These are phyloP conservation scores for Mylabris phalerata DNA, from an alignment of 1,140 invertebrate genomes.

Conservation along the genomic window DNA sequence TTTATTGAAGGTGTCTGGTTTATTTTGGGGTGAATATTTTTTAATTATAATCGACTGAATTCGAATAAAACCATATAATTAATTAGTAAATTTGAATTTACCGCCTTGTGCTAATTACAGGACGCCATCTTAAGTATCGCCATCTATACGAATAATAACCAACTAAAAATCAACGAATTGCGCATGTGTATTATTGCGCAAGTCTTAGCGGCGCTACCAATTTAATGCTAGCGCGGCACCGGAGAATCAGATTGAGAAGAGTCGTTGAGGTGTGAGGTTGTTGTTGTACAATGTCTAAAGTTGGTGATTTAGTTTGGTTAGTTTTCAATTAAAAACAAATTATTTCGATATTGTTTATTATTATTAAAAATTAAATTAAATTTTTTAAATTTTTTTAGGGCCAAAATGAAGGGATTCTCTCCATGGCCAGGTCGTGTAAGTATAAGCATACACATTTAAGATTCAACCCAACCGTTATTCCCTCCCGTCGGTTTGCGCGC, in stretches of 20 bases:
- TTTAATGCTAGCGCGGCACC: slow-evolving; percentile 14
- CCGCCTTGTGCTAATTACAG: no score
- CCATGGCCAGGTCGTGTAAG: slow-evolving; percentile 90
- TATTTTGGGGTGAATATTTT: no score
- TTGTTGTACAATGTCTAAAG: slow-evolving; percentile 42
- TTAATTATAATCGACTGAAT: no score
- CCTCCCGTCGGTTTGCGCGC: slow-evolving; percentile 22
- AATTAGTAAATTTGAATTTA: no score
- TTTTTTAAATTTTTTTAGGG: slow-evolving; percentile 66
- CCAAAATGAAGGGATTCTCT: slow-evolving; percentile 92
- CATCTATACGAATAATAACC: no score
- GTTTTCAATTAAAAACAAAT: slow-evolving; percentile 33
- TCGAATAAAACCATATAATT: no score
- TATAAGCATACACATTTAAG: slow-evolving; percentile 35
- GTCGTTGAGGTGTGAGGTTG: slow-evolving; percentile 1
- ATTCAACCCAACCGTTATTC: slow-evolving; percentile 37
- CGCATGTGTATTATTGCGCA: no score
- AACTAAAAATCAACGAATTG: no score
- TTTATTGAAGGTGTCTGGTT: no score
- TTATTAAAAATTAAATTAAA: slow-evolving; percentile 5
- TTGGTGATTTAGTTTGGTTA: slow-evolving; percentile 71
- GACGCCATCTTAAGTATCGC: no score
- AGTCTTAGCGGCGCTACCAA: slow-evolving; percentile 1
- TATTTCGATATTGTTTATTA: slow-evolving; percentile 5
- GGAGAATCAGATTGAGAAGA: slow-evolving; percentile 9